Conservation (phyloP, 2,888 invertebrate genomes). For the Thumatha senex region DNA sequence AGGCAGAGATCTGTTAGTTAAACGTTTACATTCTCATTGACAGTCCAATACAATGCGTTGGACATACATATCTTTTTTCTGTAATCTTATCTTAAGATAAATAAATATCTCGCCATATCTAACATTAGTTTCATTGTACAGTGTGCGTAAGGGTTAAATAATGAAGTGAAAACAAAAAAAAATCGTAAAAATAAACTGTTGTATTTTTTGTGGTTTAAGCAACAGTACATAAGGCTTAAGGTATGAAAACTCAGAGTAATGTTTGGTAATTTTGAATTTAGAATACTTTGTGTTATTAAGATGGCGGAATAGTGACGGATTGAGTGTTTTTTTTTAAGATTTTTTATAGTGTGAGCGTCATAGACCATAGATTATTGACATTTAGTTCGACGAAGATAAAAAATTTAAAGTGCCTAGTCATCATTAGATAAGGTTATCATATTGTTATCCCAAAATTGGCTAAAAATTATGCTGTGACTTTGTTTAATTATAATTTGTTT, state of each 20-base stretch:
- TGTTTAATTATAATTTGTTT: too few relatives aligned
- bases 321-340: too few relatives aligned
- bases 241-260: constrained; percentile 1
- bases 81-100: constrained; percentile 10
- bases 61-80: not conserved
- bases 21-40: too few relatives aligned
- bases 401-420: not conserved
- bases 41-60: not conserved
- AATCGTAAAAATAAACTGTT: not conserved
- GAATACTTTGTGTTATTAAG: not conserved
- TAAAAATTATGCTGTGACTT: too few relatives aligned
- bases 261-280: not conserved
- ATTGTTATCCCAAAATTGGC: too few relatives aligned
- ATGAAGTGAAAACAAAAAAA: constrained; percentile 1
- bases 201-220: not conserved
- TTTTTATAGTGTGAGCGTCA: too few relatives aligned
- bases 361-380: too few relatives aligned
- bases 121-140: not conserved
- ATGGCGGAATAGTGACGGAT: not conserved
- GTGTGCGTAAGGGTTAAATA: not conserved
- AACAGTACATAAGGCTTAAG: not conserved
- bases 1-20: too few relatives aligned
- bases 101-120: not conserved
- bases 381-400: too few relatives aligned
- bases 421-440: too few relatives aligned